Percentiles rank a stretch among this genome's conserved stretches.
Evolutionary conservation across 92 coral and sea anemone species (phyloP).

Genomic region (Palythoa grandis): DNA sequence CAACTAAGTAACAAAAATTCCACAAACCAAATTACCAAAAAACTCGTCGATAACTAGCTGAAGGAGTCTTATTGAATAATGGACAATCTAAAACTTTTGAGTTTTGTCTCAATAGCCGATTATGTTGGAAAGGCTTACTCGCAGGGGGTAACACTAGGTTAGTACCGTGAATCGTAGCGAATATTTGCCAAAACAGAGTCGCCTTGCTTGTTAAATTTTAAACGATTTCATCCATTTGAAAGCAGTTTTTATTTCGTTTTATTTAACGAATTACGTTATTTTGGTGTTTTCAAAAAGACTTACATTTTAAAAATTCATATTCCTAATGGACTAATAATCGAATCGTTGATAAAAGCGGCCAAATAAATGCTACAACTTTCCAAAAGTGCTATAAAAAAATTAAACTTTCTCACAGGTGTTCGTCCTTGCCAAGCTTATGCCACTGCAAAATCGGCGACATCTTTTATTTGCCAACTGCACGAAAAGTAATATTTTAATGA

Average conservation of each 20-base stretch:
- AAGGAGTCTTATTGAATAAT: not conserved
- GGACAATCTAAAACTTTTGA: not conserved
- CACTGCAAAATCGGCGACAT: not conserved
- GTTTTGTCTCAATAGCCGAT: not conserved
- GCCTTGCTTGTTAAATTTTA: slow-evolving; percentile 59
- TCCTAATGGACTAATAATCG: slow-evolving; percentile 65
- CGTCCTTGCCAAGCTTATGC: not conserved
- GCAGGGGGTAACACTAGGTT: slow-evolving; percentile 42
- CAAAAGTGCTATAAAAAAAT: not conserved
- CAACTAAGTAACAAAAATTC: slow-evolving; percentile 18
- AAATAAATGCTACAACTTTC: not conserved
- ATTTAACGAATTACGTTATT: slow-evolving; percentile 76
- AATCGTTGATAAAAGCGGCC: slow-evolving; percentile 64
- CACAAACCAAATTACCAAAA: slow-evolving; percentile 24
- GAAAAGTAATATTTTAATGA: slow-evolving; percentile 38
- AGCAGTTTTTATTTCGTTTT: slow-evolving; percentile 71
- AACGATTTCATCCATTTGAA: slow-evolving; percentile 53
- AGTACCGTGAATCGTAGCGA: slow-evolving; percentile 53
- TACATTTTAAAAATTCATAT: slow-evolving; percentile 74
- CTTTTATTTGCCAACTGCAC: slow-evolving; percentile 22
- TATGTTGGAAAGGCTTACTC: slow-evolving; percentile 6
- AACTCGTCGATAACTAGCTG: not conserved
- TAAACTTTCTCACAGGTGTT: not conserved
- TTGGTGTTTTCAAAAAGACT: slow-evolving; percentile 53
- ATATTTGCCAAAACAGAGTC: slow-evolving; percentile 40